phyloP scores from a whole-genome alignment of 2,113 vertebrate species.

The Oenanthe oenanthe region DNA sequence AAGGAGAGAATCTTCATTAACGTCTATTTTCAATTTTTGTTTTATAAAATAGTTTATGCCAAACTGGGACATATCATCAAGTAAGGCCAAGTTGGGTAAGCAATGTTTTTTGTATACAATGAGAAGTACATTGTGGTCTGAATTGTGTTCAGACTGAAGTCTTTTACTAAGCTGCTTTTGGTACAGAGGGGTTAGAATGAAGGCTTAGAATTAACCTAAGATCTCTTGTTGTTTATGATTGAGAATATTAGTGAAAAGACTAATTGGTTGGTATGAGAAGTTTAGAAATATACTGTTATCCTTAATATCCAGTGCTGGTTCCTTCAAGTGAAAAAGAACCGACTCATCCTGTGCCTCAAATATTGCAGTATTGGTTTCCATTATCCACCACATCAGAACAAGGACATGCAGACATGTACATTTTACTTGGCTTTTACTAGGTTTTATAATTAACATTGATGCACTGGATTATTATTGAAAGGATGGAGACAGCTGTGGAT shows the following conservation, averaged over 20 bases:
- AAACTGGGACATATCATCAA: slow-evolving; percentile 32
- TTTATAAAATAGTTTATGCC: background rate
- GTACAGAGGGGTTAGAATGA: background rate
- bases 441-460: background rate
- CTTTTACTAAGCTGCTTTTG: background rate
- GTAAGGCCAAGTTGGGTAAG: slow-evolving; percentile 29
- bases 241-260: background rate
- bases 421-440: background rate
- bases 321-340: background rate
- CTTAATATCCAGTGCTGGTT: background rate
- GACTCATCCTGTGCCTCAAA: background rate
- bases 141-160: background rate
- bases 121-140: background rate
- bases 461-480: background rate
- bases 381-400: background rate
- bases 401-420: background rate
- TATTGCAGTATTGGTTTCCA: background rate
- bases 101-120: slow-evolving; percentile 7
- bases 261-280: background rate
- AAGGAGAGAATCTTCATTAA: slow-evolving; percentile 7
- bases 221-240: background rate
- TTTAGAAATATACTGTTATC: background rate
- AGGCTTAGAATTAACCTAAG: background rate
- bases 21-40: background rate
- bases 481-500: background rate